Evolutionary conservation across 1,140 invertebrate species (phyloP), one percentile per base, ranked within the genome.

Genomic region (Eufriesea mexicana): DNA sequence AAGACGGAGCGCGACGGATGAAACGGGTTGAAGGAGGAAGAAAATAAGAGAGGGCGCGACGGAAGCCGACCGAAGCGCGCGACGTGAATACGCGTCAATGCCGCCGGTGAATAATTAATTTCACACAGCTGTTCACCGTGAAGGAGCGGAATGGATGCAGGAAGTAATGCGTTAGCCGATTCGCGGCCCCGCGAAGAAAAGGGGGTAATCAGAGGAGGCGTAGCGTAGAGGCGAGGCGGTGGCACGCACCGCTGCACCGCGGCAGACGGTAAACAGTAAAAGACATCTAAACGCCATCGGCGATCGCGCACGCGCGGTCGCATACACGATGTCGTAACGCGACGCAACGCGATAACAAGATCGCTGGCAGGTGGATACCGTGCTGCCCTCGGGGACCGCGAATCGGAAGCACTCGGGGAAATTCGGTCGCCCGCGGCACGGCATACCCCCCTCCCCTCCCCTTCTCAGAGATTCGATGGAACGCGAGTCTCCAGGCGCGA

Each of bases 101-200:
- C 54, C 49, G 35, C 18, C 62, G 79, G 45, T 35, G 83, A 86
- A 89, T 90, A 90, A 90, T 90, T 90, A 90, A 90, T 89, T 86
- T 82, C 81, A 70, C 86, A 84, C 89, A 90, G 87, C 89, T 89
- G 89, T 89, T 90, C 83, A 70, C 62, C 83, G 83, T 64, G 76
- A 79, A 87, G 57, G 70, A 73, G 86, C 54, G 47, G 51, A 68
- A 84, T 77, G 77, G 68, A 51, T 47, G 85, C 73, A 77, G 82
- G 86, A 87, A 87, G 47, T 78, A 77, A 62, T 70, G 55, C 75
- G 74, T 78, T 78, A 61, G 74, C n/a, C 55, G 73, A 78, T 70
- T 78, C 64, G 80, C 62, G 73, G 54, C 25, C 66, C 9, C 20
- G 18, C 45, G 73, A 80, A 61, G 79, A 62, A 78, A 79, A 79